Conservation (phyloP, 2,797 vertebrate genomes). For the Coccyzus lansbergi region DNA sequence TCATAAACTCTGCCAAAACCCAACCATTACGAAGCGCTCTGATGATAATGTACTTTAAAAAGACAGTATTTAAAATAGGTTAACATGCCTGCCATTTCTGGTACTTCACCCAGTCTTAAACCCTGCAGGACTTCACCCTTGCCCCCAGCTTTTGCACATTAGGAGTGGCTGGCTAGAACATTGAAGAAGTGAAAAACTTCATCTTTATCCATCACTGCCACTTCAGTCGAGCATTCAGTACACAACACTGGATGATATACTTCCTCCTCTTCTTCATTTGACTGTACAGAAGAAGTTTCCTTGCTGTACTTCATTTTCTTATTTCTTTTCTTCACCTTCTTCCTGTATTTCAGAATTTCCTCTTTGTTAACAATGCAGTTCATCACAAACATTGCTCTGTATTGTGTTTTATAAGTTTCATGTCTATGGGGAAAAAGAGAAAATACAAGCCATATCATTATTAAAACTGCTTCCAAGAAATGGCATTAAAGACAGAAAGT, state of each 20-base stretch:
- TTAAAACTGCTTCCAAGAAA: conserved; percentile 25
- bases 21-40: background rate
- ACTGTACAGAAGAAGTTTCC: conserved; percentile 19
- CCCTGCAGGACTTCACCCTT: background rate
- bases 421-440: conserved; percentile 80
- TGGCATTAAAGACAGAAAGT: background rate
- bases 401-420: conserved; percentile 94
- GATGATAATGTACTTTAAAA: background rate
- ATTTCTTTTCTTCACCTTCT: conserved; percentile 73
- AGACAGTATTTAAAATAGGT: background rate
- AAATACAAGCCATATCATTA: conserved; percentile 3
- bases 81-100: background rate
- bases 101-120: background rate
- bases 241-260: conserved; percentile 91
- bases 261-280: conserved; percentile 82
- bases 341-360: conserved; percentile 88
- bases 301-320: conserved; percentile 62
- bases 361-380: conserved; percentile 91
- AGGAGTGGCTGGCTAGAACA: conserved; percentile 93
- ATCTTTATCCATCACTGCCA: conserved; percentile 92
- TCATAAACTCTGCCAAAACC: background rate
- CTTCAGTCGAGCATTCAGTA: conserved; percentile 92
- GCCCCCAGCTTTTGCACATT: conserved; percentile 39
- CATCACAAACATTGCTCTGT: conserved; percentile 98
- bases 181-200: conserved; percentile 98